These are phyloP conservation scores for human DNA, from an alignment of 2,113 vertebrate species.

Conservation along the genomic window GRCh38 chr17:28545001-28545500, in stretches of 20 bases:
- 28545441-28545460: background rate
- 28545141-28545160: background rate
- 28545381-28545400: background rate
- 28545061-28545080: background rate
- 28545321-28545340: background rate
- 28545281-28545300: background rate
- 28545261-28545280: background rate
- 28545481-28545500: background rate
- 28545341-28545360: background rate
- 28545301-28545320: background rate
- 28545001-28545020: background rate
- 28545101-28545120: conserved; percentile 23
- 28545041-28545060: background rate
- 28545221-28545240: background rate
- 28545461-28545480: background rate
- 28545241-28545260: background rate
- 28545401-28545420: background rate
- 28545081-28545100: background rate
- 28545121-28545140: background rate
- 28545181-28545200: background rate
- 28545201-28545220: background rate
- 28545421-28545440: background rate
- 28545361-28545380: background rate
- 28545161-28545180: background rate
- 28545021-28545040: background rate